These are phyloP conservation scores for Stenotaenia linearis DNA, from an alignment of 2,888 invertebrate species.

Conservation along the genomic window DNA sequence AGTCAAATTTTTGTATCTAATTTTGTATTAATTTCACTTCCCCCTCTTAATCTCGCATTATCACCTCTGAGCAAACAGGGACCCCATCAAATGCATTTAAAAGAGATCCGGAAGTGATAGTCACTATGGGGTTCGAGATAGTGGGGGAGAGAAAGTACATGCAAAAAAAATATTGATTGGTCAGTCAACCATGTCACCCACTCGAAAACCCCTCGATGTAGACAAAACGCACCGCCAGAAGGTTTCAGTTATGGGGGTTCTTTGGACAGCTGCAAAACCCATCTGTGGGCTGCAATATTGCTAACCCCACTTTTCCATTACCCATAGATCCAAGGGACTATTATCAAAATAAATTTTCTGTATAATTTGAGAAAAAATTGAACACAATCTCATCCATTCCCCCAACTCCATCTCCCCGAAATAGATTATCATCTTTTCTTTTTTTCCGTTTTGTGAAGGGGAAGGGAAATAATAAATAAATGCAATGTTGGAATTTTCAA, in stretches of 20 bases:
- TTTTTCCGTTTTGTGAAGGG: neutral
- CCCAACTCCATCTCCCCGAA: neutral
- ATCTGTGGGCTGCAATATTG: constrained; percentile 3
- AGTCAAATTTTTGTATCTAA: too few species aligned
- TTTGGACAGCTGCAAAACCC: constrained; percentile 17
- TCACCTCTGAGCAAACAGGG: neutral
- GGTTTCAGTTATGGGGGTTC: constrained; percentile 4
- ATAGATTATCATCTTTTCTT: neutral
- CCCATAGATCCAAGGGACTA: neutral
- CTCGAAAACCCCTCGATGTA: neutral
- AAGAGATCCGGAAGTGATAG: neutral
- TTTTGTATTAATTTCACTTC: neutral
- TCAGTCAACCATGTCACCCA: neutral
- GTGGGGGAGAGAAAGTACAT: constrained; percentile 9
- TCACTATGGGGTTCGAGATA: neutral
- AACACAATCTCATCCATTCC: neutral
- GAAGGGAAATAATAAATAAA: neutral
- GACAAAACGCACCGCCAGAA: constrained; percentile 13
- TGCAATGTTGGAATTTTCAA: neutral
- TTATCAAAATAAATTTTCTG: neutral
- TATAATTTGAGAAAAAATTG: neutral
- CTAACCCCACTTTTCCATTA: neutral
- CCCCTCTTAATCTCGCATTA: neutral
- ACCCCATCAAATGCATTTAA: constrained; percentile 10
- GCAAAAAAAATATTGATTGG: constrained; percentile 17